Conservation (phyloP, 2,888 invertebrate species). For the Drosophila melanosoma region DNA sequence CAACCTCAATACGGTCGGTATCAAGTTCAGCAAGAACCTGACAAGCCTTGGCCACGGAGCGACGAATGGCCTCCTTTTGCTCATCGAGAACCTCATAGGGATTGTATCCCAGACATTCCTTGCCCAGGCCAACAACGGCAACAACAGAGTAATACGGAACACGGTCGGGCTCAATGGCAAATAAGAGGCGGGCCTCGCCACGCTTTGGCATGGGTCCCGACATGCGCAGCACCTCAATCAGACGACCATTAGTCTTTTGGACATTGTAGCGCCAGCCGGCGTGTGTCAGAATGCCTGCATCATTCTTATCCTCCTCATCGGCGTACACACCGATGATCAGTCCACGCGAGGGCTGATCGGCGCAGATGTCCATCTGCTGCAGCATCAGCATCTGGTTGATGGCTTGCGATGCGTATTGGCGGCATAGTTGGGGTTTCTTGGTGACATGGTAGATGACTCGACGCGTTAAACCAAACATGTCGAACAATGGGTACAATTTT, state of each 20-base stretch:
- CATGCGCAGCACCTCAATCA: slow-evolving; percentile 86
- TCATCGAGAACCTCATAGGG: slow-evolving; percentile 90
- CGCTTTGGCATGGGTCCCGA: slow-evolving; percentile 86
- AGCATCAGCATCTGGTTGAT: slow-evolving; percentile 80
- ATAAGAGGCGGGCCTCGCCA: slow-evolving; percentile 88
- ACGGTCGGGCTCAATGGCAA: slow-evolving; percentile 86
- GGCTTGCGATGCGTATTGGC: slow-evolving; percentile 78
- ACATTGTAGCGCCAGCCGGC: slow-evolving; percentile 87
- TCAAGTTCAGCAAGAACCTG: slow-evolving; percentile 86
- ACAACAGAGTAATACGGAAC: slow-evolving; percentile 87
- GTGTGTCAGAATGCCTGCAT: slow-evolving; percentile 87
- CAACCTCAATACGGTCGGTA: slow-evolving; percentile 88
- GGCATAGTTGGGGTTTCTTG: slow-evolving; percentile 20
- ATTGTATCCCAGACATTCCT: slow-evolving; percentile 89
- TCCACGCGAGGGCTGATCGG: slow-evolving; percentile 84
- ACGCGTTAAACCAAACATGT: slow-evolving; percentile 70
- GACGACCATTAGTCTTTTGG: slow-evolving; percentile 85
- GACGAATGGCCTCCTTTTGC: slow-evolving; percentile 90
- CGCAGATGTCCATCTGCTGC: slow-evolving; percentile 82
- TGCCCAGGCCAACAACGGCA: slow-evolving; percentile 91
- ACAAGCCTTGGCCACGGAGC: slow-evolving; percentile 88
- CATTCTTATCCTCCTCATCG: slow-evolving; percentile 86
- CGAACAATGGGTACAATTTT: not conserved
- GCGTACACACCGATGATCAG: slow-evolving; percentile 88
- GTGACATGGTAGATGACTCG: slow-evolving; percentile 36